phyloP scores from a whole-genome alignment of 2,888 invertebrate species.

The Anthophora plumipes region DNA sequence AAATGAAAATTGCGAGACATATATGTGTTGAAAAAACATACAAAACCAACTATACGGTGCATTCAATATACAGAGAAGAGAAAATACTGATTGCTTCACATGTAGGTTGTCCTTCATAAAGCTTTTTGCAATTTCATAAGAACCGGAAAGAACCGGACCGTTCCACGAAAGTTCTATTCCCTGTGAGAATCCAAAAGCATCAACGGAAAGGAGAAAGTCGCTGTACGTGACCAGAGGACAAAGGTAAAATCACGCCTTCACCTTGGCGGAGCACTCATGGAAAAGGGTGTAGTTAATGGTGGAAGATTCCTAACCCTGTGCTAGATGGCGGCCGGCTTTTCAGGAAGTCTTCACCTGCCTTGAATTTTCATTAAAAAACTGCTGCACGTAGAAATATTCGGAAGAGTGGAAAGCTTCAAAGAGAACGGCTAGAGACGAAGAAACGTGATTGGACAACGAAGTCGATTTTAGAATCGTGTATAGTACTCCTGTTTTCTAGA shows the following conservation, averaged over 20 bases:
- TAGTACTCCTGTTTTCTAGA: constrained; percentile 4
- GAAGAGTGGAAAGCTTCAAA: constrained; percentile 51
- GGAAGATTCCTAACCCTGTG: constrained; percentile 68
- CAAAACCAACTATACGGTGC: not conserved
- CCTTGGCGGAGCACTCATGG: constrained; percentile 52
- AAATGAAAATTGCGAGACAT: not conserved
- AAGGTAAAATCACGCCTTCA: constrained; percentile 72
- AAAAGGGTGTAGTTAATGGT: constrained; percentile 70
- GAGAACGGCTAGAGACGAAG: constrained; percentile 35
- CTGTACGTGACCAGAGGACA: constrained; percentile 71
- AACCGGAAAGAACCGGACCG: constrained; percentile 43
- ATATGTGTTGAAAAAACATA: not conserved
- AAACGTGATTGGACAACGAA: constrained; percentile 58
- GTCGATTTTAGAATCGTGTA: constrained; percentile 31
- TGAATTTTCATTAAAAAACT: constrained; percentile 68
- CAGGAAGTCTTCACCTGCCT: constrained; percentile 47
- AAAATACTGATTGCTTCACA: constrained; percentile 32
- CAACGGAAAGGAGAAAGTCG: constrained; percentile 64
- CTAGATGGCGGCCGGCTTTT: constrained; percentile 51
- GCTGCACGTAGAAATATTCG: constrained; percentile 59
- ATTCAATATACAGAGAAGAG: not conserved
- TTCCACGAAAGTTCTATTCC: constrained; percentile 66
- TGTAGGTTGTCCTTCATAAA: constrained; percentile 28
- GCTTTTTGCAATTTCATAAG: constrained; percentile 60
- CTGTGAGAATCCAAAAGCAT: constrained; percentile 65